phyloP scores from a whole-genome alignment of 2,113 vertebrate genomes.

The Thalassarche chlororhynchos region DNA sequence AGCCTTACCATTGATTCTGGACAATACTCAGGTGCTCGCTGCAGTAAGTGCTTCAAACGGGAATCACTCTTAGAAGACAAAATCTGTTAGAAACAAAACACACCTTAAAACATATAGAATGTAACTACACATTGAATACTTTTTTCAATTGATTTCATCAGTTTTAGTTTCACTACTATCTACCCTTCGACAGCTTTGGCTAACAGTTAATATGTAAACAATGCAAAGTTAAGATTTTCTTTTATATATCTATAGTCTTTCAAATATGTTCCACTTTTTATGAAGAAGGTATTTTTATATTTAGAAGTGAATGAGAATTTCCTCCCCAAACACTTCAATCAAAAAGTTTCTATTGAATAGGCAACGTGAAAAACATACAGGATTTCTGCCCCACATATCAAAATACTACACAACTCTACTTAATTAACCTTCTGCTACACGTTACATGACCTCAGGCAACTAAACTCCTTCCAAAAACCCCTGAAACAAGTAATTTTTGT shows the following conservation, averaged over 20 bases:
- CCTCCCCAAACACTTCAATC: background rate
- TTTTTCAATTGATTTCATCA: background rate
- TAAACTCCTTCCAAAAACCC: background rate
- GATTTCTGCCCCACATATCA: background rate
- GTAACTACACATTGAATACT: background rate
- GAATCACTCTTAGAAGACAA: constrained; percentile 95
- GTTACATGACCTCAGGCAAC: background rate
- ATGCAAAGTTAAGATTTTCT: background rate
- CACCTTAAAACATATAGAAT: background rate
- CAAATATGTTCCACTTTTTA: background rate
- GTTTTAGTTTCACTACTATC: background rate
- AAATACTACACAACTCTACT: background rate
- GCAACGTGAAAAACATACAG: background rate
- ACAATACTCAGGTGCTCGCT: constrained; percentile 93
- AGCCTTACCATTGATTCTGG: constrained; percentile 86
- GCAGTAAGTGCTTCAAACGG: constrained; percentile 91
- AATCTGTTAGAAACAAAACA: constrained; percentile 79
- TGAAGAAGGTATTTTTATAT: background rate
- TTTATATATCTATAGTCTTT: background rate
- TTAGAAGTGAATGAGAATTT: background rate
- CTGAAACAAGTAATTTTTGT: background rate
- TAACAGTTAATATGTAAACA: background rate
- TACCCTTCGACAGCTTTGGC: background rate
- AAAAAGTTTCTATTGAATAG: background rate
- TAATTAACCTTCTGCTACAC: background rate